phyloP scores from a whole-genome alignment of 2,797 vertebrate genomes.

The Zenarchopterus dispar region DNA sequence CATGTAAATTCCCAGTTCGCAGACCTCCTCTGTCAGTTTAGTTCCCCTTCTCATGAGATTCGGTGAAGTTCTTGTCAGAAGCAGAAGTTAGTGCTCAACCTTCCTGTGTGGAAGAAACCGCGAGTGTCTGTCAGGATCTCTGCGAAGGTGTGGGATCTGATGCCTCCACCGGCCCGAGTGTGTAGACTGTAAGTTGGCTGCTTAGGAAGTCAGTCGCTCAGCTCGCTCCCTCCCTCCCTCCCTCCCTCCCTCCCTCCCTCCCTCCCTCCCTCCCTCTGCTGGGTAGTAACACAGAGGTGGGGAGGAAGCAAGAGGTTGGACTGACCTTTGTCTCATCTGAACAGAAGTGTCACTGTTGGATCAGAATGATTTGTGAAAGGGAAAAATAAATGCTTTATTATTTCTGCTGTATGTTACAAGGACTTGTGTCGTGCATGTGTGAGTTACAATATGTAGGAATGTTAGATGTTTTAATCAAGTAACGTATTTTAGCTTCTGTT shows the following conservation, averaged over 20 bases:
- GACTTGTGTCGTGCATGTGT: too few species aligned
- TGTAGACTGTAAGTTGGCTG: slow-evolving; percentile 15
- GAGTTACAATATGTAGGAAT: too few species aligned
- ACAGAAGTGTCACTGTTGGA: neutral
- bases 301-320: neutral
- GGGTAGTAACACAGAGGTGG: neutral
- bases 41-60: slow-evolving; percentile 1
- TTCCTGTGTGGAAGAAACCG: neutral
- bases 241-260: neutral
- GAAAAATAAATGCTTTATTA: too few species aligned
- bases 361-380: too few species aligned
- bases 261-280: neutral
- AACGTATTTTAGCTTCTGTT: too few species aligned
- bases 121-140: neutral
- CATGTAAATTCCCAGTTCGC: slow-evolving; percentile 16
- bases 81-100: neutral
- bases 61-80: neutral
- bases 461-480: too few species aligned
- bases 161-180: neutral
- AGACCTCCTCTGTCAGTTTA: neutral
- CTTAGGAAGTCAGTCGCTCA: slow-evolving; percentile 19
- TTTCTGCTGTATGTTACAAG: too few species aligned
- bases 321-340: neutral
- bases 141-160: neutral
- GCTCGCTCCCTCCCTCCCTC: neutral